These are phyloP conservation scores for Hipparchia sbordonii DNA, from an alignment of 2,888 invertebrate genomes.

Conservation along the genomic window DNA sequence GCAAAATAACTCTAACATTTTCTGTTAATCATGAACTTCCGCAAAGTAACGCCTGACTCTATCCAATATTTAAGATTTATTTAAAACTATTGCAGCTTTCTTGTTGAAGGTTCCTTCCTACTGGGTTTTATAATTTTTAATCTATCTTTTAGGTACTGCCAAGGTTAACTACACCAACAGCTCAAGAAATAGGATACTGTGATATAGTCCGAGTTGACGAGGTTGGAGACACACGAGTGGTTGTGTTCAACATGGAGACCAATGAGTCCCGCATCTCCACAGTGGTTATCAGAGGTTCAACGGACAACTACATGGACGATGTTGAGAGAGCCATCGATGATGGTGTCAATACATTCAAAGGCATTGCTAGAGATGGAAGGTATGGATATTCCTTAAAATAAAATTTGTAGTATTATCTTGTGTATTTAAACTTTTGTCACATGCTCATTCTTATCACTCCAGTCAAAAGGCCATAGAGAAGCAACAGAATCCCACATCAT, in stretches of 20 bases:
- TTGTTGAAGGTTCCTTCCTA: too few relatives aligned
- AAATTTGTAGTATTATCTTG: too few relatives aligned
- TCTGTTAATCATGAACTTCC: too few relatives aligned
- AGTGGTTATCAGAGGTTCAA: constrained; percentile 96
- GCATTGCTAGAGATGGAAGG: constrained; percentile 89
- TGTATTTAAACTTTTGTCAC: too few relatives aligned
- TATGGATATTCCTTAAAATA: constrained; percentile 46
- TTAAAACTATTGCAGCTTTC: too few relatives aligned
- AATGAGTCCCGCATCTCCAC: constrained; percentile 95
- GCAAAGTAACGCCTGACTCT: too few relatives aligned
- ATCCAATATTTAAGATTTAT: too few relatives aligned
- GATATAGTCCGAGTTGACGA: constrained; percentile 95
- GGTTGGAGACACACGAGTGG: constrained; percentile 96
- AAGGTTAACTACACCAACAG: constrained; percentile 88
- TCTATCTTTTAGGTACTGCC: constrained; percentile 78
- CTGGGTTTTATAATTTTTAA: too few relatives aligned
- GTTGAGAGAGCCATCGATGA: constrained; percentile 99
- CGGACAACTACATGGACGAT: constrained; percentile 99
- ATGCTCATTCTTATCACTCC: too few relatives aligned
- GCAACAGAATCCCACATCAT: too few relatives aligned
- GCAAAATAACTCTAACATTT: too few relatives aligned
- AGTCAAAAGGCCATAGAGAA: too few relatives aligned
- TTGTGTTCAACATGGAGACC: constrained; percentile 95
- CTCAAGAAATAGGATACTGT: constrained; percentile 96
- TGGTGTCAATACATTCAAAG: constrained; percentile 99